These are phyloP conservation scores for Andrena camellia DNA, from an alignment of 2,888 invertebrate species.

Conservation along the genomic window DNA sequence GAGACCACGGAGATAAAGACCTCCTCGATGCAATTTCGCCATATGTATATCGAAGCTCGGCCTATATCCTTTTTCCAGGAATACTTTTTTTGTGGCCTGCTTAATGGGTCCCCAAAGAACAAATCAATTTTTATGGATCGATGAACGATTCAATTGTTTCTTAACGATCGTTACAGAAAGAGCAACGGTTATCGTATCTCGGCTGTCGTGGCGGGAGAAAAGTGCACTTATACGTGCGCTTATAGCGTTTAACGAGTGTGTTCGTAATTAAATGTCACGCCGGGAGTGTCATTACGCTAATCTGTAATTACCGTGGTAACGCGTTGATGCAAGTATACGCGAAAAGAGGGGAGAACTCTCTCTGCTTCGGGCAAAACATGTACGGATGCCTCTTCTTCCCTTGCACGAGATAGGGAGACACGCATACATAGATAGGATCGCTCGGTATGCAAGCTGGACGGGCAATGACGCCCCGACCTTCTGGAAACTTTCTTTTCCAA, in stretches of 20 bases:
- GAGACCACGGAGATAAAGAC: constrained; percentile 27
- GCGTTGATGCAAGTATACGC: not conserved
- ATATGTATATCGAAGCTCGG: not conserved
- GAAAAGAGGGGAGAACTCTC: constrained; percentile 54
- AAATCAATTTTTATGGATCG: constrained; percentile 5
- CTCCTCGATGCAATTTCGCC: not conserved
- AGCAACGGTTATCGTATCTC: constrained; percentile 18
- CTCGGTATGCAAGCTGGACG: not conserved
- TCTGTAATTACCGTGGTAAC: constrained; percentile 17
- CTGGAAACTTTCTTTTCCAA: constrained; percentile 62
- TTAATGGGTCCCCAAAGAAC: not conserved
- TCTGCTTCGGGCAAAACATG: constrained; percentile 47
- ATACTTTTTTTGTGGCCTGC: not conserved
- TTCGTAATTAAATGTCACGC: not conserved
- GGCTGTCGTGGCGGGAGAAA: not conserved
- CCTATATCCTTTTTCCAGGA: not conserved
- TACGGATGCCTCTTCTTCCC: constrained; percentile 9
- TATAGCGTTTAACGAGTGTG: not conserved
- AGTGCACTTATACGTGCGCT: not conserved
- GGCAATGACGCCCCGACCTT: constrained; percentile 40
- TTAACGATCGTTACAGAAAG: not conserved
- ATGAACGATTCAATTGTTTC: constrained; percentile 1
- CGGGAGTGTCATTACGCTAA: constrained; percentile 32
- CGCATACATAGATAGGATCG: not conserved
- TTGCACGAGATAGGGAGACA: not conserved